These are phyloP conservation scores for Meleagris gallopavo DNA, from an alignment of 2,113 vertebrate genomes.

Conservation along the genomic window DNA sequence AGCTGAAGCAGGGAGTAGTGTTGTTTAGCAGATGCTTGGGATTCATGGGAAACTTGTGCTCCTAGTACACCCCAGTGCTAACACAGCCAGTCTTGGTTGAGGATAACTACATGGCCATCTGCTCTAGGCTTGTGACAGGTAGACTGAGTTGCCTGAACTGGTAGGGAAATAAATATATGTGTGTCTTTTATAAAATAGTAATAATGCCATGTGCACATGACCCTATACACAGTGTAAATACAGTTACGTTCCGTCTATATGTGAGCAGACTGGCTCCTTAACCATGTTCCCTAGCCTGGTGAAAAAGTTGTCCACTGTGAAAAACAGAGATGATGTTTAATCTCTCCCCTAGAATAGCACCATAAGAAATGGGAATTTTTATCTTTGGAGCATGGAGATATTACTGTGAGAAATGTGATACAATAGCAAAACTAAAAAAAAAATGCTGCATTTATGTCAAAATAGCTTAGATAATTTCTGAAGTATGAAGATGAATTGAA, in stretches of 20 bases:
- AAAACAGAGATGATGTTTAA: not conserved
- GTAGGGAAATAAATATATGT: not conserved
- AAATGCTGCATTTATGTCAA: not conserved
- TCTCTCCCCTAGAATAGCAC: not conserved
- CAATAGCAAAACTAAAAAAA: not conserved
- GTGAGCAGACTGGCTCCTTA: not conserved
- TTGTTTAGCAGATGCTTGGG: not conserved
- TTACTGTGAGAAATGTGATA: not conserved
- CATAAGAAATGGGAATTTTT: not conserved
- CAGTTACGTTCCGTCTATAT: not conserved
- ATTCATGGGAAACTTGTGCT: not conserved
- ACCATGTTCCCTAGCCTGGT: not conserved
- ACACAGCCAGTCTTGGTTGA: not conserved
- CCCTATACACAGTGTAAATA: too few species aligned
- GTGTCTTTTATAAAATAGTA: not conserved
- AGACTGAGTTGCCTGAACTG: not conserved
- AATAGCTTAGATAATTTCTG: not conserved
- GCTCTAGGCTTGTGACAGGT: not conserved
- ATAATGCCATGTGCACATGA: accelerated
- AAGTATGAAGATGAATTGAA: not conserved
- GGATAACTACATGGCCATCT: not conserved
- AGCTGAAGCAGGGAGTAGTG: not conserved
- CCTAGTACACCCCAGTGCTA: not conserved
- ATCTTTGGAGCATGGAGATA: not conserved
- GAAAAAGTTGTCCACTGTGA: not conserved